Evolutionary conservation across 2,888 invertebrate genomes (phyloP), one percentile per base, ranked within the genome.

Genomic region (Lepidochrysops patricia): DNA sequence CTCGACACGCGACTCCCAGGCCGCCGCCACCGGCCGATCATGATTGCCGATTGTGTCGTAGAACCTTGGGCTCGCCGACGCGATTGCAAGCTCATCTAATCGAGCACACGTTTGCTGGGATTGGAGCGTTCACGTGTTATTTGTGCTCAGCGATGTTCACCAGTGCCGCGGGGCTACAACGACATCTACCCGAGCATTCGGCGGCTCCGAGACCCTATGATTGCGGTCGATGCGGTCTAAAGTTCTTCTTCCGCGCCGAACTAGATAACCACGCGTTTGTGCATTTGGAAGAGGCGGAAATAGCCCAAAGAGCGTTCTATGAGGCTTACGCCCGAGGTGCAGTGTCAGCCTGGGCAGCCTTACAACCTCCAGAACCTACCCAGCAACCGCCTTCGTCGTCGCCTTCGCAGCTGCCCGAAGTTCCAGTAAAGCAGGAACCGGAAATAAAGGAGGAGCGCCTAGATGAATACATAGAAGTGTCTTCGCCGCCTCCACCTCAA

Each of bases 161-260:
- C 0, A 93, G 93, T n/a, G 94, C 97, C 0, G 90, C 92, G 0
- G 95, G 95, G 0, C 89, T 97, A 4, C 94, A 97, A 74, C 91
- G 92, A 58, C 97, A 98, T 80, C 94, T 97, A 79, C 86, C 93
- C 0, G 94, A 94, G 66, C 97, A 98, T 76, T 95, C 96, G 0
- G 80, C 94, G 1, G 93, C 94, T 9, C 93, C 95, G 1, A 91
- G 95, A 19, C 96, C 96, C 0, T 97, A 97, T 79, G 95, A 96
- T 76, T 98, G 98, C 76, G 91, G 91, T 9, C 90, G 94, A 13
- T 98, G 98, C 75, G 93, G 93, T 0, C 91, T 95, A 65, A 95
- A 94, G 69, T 98, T 96, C 84, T 97, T 96, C 86, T 98, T 98
- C 88, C 92, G 96, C 32, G 94, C 97, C 0, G 97, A 98, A 76